These are phyloP conservation scores for Cephalopterus ornatus DNA, from an alignment of 2,113 vertebrate genomes.

Conservation along the genomic window DNA sequence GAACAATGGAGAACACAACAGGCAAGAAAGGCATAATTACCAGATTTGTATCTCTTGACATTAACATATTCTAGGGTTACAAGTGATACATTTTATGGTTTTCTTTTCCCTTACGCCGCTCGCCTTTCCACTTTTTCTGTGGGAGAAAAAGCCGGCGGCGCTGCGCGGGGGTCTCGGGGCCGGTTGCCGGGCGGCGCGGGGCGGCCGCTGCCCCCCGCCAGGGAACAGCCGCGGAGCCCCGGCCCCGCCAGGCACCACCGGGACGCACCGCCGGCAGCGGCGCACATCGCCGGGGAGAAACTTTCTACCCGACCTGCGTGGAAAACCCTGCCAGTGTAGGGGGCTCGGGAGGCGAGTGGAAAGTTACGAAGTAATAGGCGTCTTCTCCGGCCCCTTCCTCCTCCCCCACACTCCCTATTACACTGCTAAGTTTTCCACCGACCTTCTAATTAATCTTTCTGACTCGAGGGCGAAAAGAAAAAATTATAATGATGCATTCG, in stretches of 20 bases:
- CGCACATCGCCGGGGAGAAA: not conserved
- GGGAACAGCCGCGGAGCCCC: not conserved
- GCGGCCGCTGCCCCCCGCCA: not conserved
- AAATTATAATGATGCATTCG: not conserved
- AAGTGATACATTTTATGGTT: conserved; percentile 1
- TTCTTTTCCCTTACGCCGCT: not conserved
- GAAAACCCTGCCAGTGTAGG: not conserved
- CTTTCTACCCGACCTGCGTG: not conserved
- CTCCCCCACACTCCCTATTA: not conserved
- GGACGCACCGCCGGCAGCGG: not conserved
- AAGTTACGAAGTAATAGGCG: not conserved
- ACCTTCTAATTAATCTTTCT: conserved; percentile 6
- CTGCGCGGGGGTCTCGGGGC: not conserved
- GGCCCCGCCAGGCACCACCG: not conserved
- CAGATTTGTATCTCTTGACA: conserved; percentile 17
- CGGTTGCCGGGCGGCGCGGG: not conserved
- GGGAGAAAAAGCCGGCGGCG: not conserved
- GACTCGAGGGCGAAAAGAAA: not conserved
- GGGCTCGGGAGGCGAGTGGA: not conserved
- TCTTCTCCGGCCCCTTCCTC: not conserved
- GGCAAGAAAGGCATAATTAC: conserved; percentile 20
- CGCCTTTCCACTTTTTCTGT: not conserved
- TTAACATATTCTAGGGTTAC: conserved; percentile 54
- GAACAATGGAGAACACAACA: conserved; percentile 3
- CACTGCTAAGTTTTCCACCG: not conserved